These are phyloP conservation scores for Gnatocerus cornutus DNA, from an alignment of 2,888 invertebrate species.

Conservation along the genomic window DNA sequence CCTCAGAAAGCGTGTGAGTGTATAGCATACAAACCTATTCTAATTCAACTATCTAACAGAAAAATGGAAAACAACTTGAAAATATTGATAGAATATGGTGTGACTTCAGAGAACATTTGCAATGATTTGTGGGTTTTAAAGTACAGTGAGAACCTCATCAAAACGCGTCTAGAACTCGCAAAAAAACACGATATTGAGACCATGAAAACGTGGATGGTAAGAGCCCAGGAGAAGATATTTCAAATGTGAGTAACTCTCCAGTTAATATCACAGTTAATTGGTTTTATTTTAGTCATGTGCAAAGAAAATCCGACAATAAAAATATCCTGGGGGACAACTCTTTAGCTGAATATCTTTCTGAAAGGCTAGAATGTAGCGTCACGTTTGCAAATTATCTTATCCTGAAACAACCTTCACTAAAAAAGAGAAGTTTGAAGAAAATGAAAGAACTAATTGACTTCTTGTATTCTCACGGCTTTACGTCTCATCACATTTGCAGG, in stretches of 20 bases:
- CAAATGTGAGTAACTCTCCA: conserved; percentile 63
- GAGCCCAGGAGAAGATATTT: conserved; percentile 65
- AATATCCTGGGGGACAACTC: conserved; percentile 67
- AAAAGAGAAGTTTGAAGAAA: conserved; percentile 68
- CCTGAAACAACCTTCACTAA: conserved; percentile 67
- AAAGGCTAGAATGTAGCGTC: conserved; percentile 66
- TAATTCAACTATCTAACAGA: conserved; percentile 48
- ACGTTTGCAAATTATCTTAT: conserved; percentile 64
- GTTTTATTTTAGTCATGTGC: conserved; percentile 65
- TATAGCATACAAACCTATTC: conserved; percentile 50
- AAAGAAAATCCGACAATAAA: conserved; percentile 66
- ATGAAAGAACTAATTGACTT: conserved; percentile 70
- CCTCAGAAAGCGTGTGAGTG: conserved; percentile 56
- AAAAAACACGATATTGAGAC: conserved; percentile 64
- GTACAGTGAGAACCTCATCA: conserved; percentile 65
- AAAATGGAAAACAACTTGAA: conserved; percentile 44
- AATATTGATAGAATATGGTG: conserved; percentile 64
- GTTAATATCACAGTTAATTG: not conserved
- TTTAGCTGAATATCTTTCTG: conserved; percentile 68
- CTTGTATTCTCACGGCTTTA: conserved; percentile 68
- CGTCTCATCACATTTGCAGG: conserved; percentile 66
- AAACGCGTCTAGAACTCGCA: conserved; percentile 64
- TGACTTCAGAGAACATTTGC: conserved; percentile 65
- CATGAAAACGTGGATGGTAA: conserved; percentile 73
- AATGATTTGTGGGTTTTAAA: conserved; percentile 71